phyloP scores from a whole-genome alignment of 2,888 invertebrate genomes.

The Hydraecia micacea region DNA sequence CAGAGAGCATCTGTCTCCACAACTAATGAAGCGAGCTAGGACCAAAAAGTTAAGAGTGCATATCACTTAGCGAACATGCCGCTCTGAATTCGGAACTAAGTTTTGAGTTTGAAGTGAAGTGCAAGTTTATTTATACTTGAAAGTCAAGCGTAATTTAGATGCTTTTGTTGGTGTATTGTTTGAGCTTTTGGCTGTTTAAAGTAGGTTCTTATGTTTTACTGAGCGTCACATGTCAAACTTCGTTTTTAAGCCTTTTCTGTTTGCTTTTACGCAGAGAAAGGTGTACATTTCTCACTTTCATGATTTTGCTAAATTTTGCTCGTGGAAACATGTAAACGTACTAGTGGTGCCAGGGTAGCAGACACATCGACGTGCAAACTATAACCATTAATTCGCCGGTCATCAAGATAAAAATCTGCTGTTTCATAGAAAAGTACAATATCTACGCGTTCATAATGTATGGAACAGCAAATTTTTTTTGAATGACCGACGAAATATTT shows the following conservation, averaged over 20 bases:
- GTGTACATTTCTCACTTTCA: neutral
- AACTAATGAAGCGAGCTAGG: constrained; percentile 64
- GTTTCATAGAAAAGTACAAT: too few relatives aligned
- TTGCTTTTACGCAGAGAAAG: neutral
- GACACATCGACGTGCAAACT: too few relatives aligned
- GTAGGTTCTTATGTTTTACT: constrained; percentile 9
- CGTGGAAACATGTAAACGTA: too few relatives aligned
- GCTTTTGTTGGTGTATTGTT: constrained; percentile 43
- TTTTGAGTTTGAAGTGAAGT: constrained; percentile 44
- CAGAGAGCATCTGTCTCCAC: constrained; percentile 59
- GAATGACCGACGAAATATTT: fast-evolving
- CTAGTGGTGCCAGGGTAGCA: too few relatives aligned
- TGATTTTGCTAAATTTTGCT: neutral
- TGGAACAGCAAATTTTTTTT: too few relatives aligned
- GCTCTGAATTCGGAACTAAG: constrained; percentile 56
- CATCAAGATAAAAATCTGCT: too few relatives aligned
- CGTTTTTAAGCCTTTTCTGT: neutral
- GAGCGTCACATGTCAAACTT: neutral
- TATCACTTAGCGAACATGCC: constrained; percentile 67
- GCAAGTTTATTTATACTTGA: constrained; percentile 50
- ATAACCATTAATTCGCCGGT: too few relatives aligned
- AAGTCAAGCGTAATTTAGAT: constrained; percentile 43
- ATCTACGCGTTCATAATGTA: too few relatives aligned
- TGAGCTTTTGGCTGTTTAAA: constrained; percentile 14
- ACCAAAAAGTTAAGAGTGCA: constrained; percentile 67